phyloP scores from a whole-genome alignment of 1,140 invertebrate genomes.

The Drosophila trapezifrons region DNA sequence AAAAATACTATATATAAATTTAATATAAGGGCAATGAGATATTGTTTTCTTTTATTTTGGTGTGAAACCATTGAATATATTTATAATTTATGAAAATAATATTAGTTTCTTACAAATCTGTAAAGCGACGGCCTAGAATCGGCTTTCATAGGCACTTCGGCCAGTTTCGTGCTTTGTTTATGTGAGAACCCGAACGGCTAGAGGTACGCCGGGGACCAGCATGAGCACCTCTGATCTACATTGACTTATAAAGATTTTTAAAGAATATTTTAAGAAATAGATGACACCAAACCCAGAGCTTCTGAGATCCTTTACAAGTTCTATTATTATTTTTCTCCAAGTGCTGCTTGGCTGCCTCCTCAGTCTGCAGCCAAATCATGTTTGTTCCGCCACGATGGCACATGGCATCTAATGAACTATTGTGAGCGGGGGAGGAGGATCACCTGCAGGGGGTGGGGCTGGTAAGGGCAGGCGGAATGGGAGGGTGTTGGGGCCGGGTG shows the following conservation, averaged over 20 bases:
- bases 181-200: no score
- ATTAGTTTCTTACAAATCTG: no score
- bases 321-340: conserved; percentile 1
- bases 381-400: conserved; percentile 79
- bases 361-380: conserved; percentile 73
- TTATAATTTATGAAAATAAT: no score
- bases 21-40: no score
- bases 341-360: conserved; percentile 25
- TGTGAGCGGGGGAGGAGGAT: conserved; percentile 64
- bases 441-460: conserved; percentile 11
- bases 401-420: conserved; percentile 80
- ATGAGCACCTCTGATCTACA: background rate
- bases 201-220: background rate
- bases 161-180: background rate
- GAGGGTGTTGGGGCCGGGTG: conserved; percentile 41
- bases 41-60: no score
- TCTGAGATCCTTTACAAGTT: background rate
- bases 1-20: no score
- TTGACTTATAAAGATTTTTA: no score
- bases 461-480: background rate
- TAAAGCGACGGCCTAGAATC: no score
- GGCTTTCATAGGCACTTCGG: background rate
- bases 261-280: background rate
- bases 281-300: background rate
- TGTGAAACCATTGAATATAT: no score